Conservation (phyloP, 2,797 vertebrate genomes). For the Sebastes elongatus region DNA sequence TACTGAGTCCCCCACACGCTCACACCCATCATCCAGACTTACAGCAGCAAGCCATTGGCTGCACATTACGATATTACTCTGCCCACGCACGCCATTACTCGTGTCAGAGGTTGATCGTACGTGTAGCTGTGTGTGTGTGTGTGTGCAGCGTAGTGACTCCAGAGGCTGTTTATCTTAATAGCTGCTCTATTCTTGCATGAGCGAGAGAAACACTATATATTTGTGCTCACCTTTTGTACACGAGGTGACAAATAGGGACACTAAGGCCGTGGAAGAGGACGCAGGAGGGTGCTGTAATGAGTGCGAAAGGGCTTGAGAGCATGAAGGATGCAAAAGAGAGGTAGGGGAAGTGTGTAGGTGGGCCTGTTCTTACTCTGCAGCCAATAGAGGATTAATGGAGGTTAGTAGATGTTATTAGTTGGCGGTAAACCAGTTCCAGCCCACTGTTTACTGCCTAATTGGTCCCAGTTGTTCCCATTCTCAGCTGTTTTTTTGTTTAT, state of each 20-base stretch:
- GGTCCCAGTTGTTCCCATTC: slow-evolving; percentile 64
- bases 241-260: neutral
- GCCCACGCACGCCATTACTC: slow-evolving; percentile 31
- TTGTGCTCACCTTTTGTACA: slow-evolving; percentile 5
- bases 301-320: slow-evolving; percentile 8
- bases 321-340: neutral
- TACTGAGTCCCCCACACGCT: slow-evolving; percentile 19
- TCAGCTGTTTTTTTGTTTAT: slow-evolving; percentile 65
- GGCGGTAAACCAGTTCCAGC: slow-evolving; percentile 57
- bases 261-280: neutral
- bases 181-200: neutral
- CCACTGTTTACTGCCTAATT: slow-evolving; percentile 68
- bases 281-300: neutral
- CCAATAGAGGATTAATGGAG: slow-evolving; percentile 45
- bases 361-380: neutral
- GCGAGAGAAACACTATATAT: neutral
- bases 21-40: slow-evolving; percentile 46
- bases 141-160: neutral
- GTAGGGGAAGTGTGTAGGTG: slow-evolving; percentile 19
- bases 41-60: slow-evolving; percentile 39
- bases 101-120: slow-evolving; percentile 41
- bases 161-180: neutral
- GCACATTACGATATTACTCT: slow-evolving; percentile 50
- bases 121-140: neutral
- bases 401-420: slow-evolving; percentile 61